Percentiles rank a stretch among this genome's conserved stretches.
phyloP scores from a whole-genome alignment of 2,113 vertebrate species.

The Rhinolophus sinicus region DNA sequence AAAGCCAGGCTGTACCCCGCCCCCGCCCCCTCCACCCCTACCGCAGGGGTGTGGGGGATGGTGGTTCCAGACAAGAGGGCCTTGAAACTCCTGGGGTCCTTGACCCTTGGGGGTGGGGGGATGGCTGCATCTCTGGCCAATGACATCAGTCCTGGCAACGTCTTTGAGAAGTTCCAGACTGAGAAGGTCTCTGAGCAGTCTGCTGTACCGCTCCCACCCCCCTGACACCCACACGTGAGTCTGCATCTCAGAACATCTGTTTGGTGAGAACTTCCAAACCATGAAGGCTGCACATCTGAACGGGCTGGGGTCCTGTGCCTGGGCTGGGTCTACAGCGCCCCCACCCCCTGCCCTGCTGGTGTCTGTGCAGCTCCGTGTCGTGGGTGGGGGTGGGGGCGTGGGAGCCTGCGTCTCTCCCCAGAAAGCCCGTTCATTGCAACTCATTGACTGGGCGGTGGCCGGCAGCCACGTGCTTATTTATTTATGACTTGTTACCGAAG shows the following conservation, averaged over 20 bases:
- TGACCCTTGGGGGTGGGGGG: background rate
- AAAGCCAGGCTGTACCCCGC: background rate
- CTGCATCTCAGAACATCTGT: slow-evolving; percentile 29
- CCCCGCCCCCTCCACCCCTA: background rate
- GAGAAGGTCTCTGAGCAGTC: background rate
- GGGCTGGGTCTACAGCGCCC: background rate
- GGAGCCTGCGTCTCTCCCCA: rapidly evolving
- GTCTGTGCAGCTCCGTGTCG: background rate
- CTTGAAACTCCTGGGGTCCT: background rate
- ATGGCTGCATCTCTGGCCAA: background rate
- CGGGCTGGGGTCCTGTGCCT: background rate
- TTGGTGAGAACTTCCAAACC: background rate
- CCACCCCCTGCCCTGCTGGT: background rate
- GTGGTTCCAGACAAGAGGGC: background rate
- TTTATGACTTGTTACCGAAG: background rate
- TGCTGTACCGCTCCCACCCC: no score
- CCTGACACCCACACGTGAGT: background rate
- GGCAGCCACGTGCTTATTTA: background rate
- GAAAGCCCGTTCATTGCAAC: background rate
- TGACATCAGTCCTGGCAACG: slow-evolving; percentile 66
- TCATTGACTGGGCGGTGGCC: background rate
- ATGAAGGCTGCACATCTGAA: background rate
- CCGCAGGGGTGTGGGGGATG: background rate
- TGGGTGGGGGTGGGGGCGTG: rapidly evolving
- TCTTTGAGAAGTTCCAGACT: slow-evolving; percentile 31